A percentile compares a stretch with the other conserved stretches of the same genome.
Evolutionary conservation across 2,888 invertebrate species (phyloP).

Genomic region (Drosophila dives): DNA sequence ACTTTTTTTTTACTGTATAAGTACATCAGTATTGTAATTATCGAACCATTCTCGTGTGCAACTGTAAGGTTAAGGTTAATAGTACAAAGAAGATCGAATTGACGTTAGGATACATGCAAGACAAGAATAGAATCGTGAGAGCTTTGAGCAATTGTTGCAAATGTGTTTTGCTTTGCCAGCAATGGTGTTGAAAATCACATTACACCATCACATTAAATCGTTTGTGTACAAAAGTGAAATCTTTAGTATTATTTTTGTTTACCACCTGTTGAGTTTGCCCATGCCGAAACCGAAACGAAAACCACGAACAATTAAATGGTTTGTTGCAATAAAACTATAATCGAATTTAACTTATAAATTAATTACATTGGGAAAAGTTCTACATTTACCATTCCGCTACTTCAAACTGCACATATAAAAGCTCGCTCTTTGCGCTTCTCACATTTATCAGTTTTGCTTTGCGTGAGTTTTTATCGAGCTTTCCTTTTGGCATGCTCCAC

Average conservation of each 20-base stretch:
- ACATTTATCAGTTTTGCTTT: constrained; percentile 39
- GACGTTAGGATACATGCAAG: constrained; percentile 45
- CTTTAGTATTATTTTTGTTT: constrained; percentile 32
- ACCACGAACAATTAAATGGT: constrained; percentile 24
- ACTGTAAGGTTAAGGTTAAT: constrained; percentile 50
- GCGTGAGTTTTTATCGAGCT: constrained; percentile 40
- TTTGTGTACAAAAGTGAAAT: constrained; percentile 42
- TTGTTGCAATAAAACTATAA: constrained; percentile 13
- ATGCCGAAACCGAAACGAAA: constrained; percentile 24
- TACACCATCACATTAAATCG: constrained; percentile 50
- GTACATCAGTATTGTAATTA: constrained; percentile 18
- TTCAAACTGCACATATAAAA: constrained; percentile 18
- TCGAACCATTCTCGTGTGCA: constrained; percentile 38
- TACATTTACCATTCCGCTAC: neutral
- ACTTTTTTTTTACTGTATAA: neutral
- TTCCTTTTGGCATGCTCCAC: constrained; percentile 37
- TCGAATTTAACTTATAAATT: constrained; percentile 5
- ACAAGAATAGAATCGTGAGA: constrained; percentile 38
- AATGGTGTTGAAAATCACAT: constrained; percentile 49
- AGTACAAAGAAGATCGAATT: constrained; percentile 25
- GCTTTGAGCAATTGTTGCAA: constrained; percentile 35
- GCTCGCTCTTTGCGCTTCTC: constrained; percentile 26
- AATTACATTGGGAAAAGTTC: constrained; percentile 5
- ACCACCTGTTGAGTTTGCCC: constrained; percentile 66
- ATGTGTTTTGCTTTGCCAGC: constrained; percentile 40